Base-by-base conservation (phyloP, 1,140 invertebrate species). In the Drosophila oshimai region DNA sequence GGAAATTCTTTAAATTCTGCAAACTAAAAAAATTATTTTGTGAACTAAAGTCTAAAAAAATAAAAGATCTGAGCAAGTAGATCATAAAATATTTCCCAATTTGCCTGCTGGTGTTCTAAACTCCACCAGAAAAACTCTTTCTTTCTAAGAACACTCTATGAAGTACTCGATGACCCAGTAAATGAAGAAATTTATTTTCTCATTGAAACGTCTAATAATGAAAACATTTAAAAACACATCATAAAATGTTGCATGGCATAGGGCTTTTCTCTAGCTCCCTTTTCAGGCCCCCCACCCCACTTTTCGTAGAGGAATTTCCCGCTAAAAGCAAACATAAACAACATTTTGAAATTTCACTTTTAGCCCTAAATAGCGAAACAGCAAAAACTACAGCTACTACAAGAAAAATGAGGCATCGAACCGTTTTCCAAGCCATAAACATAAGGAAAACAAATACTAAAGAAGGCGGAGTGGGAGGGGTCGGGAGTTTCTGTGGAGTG, bases 201-300 rank as follows among this genome's bases (percentile, higher is more conserved):
- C 65, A 86, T 74, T 80, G 75, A 73, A 84, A 76, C 57, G 57
- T 45, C 57, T 87, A 64, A 76, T 80, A 84, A 87, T 80, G 67
- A 64, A 86, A 80, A 76, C 80, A 86, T 87, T 87, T 87, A 76
- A 80, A 64, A 84, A 68, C 80, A 75, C 80, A 86, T 84, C 80
- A 87, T 84, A 87, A 86, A 84, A 53, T 33, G 17, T 18, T 54
- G 72, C 24, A 53, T 39, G 37, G 54, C 12, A 13, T 37, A 26
- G 15, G 31, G 33, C 17, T 42, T 46, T 36, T 36, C 28, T 12
- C 15, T 17, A 26, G 18, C 18, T 42, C 20, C 36, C 26, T 54
- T 42, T 42, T 15, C 24, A 5, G 20, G 22, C n/a, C 1, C 12
- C 22, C 22, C 41, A 9, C 2, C 6, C 2, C 17, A 41, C 13